Conservation (phyloP, 2,888 invertebrate species). For the Neoscelio sp. region DNA sequence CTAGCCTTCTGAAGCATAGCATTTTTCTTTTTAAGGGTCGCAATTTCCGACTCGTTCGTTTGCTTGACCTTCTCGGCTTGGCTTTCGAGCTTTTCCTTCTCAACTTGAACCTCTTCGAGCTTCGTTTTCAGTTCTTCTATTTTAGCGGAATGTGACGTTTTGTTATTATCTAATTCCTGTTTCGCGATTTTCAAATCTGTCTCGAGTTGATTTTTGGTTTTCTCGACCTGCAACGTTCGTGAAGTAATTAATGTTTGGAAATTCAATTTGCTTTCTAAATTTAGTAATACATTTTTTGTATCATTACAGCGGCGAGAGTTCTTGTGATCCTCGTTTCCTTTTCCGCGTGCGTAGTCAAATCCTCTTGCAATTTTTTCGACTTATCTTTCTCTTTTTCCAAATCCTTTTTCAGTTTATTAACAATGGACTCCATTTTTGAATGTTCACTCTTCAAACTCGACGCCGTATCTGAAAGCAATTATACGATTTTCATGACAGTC, state of each 20-base stretch:
- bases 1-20: constrained; percentile 87
- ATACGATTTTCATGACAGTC: not conserved
- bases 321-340: constrained; percentile 78
- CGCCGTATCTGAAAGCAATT: constrained; percentile 85
- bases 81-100: constrained; percentile 87
- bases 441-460: constrained; percentile 83
- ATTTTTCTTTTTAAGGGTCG: constrained; percentile 90
- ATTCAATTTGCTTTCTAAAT: constrained; percentile 10
- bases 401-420: constrained; percentile 86
- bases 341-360: constrained; percentile 79
- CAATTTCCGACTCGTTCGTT: constrained; percentile 91
- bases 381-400: constrained; percentile 85
- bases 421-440: constrained; percentile 86
- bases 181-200: constrained; percentile 86
- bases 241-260: constrained; percentile 39
- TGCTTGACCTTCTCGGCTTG: constrained; percentile 90
- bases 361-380: constrained; percentile 86
- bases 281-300: no score
- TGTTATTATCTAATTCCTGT: constrained; percentile 85
- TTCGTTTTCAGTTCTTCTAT: constrained; percentile 84
- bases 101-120: constrained; percentile 84
- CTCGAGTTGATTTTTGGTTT: constrained; percentile 84
- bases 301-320: constrained; percentile 77
- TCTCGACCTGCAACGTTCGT: constrained; percentile 84
- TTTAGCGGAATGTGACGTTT: constrained; percentile 82